A percentile compares a stretch with the other conserved stretches of the same genome.
These are phyloP conservation scores for Samia ricini DNA, from an alignment of 1,140 invertebrate species.

Conservation along the genomic window DNA sequence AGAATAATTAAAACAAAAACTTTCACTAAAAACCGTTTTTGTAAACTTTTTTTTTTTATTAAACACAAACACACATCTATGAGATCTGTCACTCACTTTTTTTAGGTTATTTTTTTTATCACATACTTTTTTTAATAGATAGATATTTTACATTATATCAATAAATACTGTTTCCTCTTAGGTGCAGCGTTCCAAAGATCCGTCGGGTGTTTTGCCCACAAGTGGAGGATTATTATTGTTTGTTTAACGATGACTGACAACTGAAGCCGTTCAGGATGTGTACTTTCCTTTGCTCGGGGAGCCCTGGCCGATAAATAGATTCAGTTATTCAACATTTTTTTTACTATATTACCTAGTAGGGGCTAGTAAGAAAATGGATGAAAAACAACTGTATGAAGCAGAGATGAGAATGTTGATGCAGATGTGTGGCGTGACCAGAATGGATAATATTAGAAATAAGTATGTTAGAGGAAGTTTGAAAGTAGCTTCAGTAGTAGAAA, in stretches of 20 bases:
- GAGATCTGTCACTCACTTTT: slow-evolving; percentile 75
- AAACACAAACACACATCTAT: slow-evolving; percentile 47
- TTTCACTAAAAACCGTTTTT: slow-evolving; percentile 16
- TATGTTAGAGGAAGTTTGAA: too few relatives aligned
- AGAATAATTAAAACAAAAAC: slow-evolving; percentile 4
- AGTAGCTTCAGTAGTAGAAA: too few relatives aligned
- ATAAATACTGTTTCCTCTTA: slow-evolving; percentile 47
- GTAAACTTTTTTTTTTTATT: slow-evolving; percentile 1
- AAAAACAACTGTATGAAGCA: too few relatives aligned
- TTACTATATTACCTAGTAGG: too few relatives aligned
- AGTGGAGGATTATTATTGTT: slow-evolving; percentile 19
- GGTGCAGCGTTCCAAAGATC: slow-evolving; percentile 51
- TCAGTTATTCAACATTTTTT: not conserved
- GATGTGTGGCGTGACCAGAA: too few relatives aligned
- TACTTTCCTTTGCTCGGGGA: slow-evolving; percentile 62
- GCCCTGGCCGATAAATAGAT: slow-evolving; percentile 33
- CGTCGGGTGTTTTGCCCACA: not conserved
- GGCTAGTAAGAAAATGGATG: too few relatives aligned
- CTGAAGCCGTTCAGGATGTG: slow-evolving; percentile 59
- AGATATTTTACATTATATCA: slow-evolving; percentile 40
- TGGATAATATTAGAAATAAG: too few relatives aligned
- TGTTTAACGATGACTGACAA: slow-evolving; percentile 47
- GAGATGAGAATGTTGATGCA: too few relatives aligned
- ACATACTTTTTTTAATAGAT: slow-evolving; percentile 64
- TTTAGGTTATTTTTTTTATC: slow-evolving; percentile 55